Percentiles rank a stretch among this genome's conserved stretches.
Conservation (phyloP, 2,113 vertebrate species). For the Tragelaphus strepsiceros region DNA sequence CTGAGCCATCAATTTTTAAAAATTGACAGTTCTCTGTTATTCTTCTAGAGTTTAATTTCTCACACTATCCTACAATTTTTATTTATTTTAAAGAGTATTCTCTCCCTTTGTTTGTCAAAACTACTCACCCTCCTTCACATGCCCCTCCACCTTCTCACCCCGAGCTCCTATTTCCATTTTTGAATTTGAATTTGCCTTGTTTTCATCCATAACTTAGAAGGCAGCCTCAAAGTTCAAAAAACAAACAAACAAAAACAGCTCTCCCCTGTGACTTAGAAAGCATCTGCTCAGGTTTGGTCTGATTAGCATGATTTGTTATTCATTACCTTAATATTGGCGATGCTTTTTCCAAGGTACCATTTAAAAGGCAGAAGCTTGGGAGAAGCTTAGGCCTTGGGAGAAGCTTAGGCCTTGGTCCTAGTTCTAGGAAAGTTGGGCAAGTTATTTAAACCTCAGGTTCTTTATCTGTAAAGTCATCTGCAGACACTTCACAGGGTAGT, state of each 20-base stretch:
- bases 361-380: not conserved
- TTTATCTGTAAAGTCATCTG: not conserved
- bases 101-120: not conserved
- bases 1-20: not conserved
- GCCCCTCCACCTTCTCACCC: fast-evolving
- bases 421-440: not conserved
- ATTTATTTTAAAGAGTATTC: not conserved
- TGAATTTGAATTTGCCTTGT: not conserved
- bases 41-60: not conserved
- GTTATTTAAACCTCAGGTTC: not conserved
- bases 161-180: not conserved
- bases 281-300: not conserved
- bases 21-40: not conserved
- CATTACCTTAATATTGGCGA: not conserved
- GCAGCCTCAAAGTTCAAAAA: not conserved
- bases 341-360: not conserved
- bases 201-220: not conserved
- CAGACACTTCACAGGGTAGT: not conserved
- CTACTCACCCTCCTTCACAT: not conserved
- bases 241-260: not conserved
- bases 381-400: not conserved
- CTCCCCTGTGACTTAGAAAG: not conserved
- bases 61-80: not conserved
- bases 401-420: not conserved
- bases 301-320: not conserved